Evolutionary conservation across 2,113 vertebrate genomes (phyloP), one percentile per base, ranked within the genome.

Genomic region (Pseudorectes ferrugineus): DNA sequence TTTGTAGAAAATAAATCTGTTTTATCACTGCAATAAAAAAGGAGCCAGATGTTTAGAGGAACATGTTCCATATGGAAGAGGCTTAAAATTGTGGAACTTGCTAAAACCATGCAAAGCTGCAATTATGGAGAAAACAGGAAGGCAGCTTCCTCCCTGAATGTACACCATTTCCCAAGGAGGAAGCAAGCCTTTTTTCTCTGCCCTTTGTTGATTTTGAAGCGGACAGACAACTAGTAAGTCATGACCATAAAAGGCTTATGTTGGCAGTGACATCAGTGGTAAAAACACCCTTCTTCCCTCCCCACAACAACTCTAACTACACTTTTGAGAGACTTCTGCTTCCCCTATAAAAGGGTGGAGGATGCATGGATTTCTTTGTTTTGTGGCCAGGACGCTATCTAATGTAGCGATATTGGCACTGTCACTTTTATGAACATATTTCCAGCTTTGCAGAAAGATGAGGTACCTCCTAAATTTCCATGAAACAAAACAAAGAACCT

Each of bases 121-220:
- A 98, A 95, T 98, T 98, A 98, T 71, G 84, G 96, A 97, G 96
- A 98, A 99, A 99, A 99, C 99, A 99, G 99, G 99, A 99, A 99
- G 98, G 94, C 97, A 97, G 91, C 98, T 99, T 99, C 98, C 99
- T 98, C 98, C 97, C 98, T 95, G 97, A 98, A 97, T 92, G 87
- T 97, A 95, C 98, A 98, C 98, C 94, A 94, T 98, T 99, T 99
- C 99, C 99, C 98, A 98, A 97, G 97, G 98, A 99, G 98, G 98
- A 98, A 98, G 97, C 94, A 66, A 96, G 96, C 79, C 96, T 97
- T 93, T 92, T 97, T 97, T 95, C 96, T 97, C 51, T 93, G 94
- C 83, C 97, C 97, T 98, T 97, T 98, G 96, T 98, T 98, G 98
- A 97, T 97, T 98, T 96, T 97, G 97, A 97, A 98, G 98, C 96